These are phyloP conservation scores for Amiota mariae DNA, from an alignment of 2,888 invertebrate species.

Conservation along the genomic window DNA sequence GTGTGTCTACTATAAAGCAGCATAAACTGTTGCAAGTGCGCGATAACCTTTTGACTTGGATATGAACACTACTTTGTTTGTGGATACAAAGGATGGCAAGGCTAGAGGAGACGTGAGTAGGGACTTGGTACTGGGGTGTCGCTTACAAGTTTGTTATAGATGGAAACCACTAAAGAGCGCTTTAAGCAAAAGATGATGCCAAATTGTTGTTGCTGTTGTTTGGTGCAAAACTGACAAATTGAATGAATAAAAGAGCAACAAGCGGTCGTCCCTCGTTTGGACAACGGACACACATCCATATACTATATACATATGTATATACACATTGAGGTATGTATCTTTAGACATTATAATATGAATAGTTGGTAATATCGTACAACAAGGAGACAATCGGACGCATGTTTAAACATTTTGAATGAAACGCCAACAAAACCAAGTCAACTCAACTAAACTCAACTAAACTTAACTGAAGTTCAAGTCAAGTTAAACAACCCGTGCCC, in stretches of 20 bases:
- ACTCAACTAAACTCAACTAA: too few relatives aligned
- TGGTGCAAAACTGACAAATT: slow-evolving; percentile 71
- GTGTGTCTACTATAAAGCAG: slow-evolving; percentile 39
- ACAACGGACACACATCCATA: slow-evolving; percentile 44
- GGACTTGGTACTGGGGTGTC: background rate
- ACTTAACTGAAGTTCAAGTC: too few relatives aligned
- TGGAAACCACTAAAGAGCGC: slow-evolving; percentile 27
- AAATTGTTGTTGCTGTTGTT: slow-evolving; percentile 25
- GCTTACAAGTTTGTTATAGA: slow-evolving; percentile 28
- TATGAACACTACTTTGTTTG: slow-evolving; percentile 5
- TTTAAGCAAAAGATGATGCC: slow-evolving; percentile 29
- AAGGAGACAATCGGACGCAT: slow-evolving; percentile 43
- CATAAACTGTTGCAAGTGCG: slow-evolving; percentile 50
- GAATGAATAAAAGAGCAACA: slow-evolving; percentile 73
- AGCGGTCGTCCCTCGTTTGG: slow-evolving; percentile 61
- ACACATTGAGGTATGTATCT: too few relatives aligned
- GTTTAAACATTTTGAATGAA: slow-evolving; percentile 65
- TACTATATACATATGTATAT: background rate
- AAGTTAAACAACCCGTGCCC: too few relatives aligned
- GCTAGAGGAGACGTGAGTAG: background rate
- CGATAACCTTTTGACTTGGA: slow-evolving; percentile 71
- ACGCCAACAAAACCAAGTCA: slow-evolving; percentile 48
- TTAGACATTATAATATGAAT: background rate
- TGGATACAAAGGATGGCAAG: background rate
- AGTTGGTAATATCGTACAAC: background rate